Conservation (phyloP, 2,797 vertebrate genomes). For the Characodon lateralis region DNA sequence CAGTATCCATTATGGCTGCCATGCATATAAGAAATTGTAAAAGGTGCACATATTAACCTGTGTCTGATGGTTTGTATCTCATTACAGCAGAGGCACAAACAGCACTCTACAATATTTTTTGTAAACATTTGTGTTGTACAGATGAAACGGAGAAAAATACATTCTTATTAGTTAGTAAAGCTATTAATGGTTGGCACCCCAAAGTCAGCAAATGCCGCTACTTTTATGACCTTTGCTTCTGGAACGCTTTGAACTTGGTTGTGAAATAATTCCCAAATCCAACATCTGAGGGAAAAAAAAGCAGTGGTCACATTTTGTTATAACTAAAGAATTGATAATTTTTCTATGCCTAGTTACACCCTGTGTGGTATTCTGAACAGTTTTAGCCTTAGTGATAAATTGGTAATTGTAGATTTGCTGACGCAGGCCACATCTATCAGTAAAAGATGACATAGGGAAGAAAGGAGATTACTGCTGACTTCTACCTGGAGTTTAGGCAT, state of each 20-base stretch:
- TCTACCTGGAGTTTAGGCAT: neutral
- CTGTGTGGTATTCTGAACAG: neutral
- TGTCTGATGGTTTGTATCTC: neutral
- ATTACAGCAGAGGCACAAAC: neutral
- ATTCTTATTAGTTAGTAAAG: neutral
- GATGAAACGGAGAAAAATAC: neutral
- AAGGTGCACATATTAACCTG: neutral
- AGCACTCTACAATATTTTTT: neutral
- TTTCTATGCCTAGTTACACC: neutral
- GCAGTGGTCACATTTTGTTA: neutral
- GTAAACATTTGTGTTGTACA: neutral
- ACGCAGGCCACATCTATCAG: neutral
- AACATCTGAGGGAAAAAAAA: neutral
- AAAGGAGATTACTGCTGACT: neutral
- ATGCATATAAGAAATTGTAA: neutral
- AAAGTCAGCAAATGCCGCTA: neutral
- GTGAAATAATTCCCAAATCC: no score
- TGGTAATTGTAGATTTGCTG: neutral
- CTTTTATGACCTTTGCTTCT: neutral
- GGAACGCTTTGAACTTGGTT: no score
- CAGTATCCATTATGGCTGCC: neutral
- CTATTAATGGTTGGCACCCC: neutral
- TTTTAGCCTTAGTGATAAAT: neutral
- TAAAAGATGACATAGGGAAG: neutral
- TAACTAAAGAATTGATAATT: neutral